A percentile compares a stretch with the other conserved stretches of the same genome.
These are phyloP conservation scores for Limnodromus scolopaceus DNA, from an alignment of 2,797 vertebrate genomes.

Conservation along the genomic window DNA sequence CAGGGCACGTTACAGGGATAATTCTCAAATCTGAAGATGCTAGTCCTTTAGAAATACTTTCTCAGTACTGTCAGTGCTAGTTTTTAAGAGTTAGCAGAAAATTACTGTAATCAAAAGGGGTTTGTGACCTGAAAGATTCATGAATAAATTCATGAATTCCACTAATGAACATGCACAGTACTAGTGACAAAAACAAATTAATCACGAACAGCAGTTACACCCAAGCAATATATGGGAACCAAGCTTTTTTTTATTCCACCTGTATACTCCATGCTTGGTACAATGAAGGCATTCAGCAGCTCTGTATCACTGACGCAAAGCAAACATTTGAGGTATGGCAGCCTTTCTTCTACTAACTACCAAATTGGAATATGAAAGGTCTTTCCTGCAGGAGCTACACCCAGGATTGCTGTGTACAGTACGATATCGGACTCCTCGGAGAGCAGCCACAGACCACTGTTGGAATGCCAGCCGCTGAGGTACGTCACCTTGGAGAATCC, in stretches of 20 bases:
- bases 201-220: not conserved
- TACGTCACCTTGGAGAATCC: accelerated
- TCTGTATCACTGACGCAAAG: not conserved
- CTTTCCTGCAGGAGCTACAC: not conserved
- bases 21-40: not conserved
- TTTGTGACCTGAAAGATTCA: not conserved
- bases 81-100: not conserved
- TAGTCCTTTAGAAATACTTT: not conserved
- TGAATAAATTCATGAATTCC: not conserved
- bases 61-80: not conserved
- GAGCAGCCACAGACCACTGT: not conserved
- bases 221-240: not conserved
- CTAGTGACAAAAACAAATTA: not conserved
- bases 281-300: not conserved
- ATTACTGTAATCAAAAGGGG: not conserved
- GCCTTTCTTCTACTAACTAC: not conserved
- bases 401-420: not conserved
- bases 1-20: not conserved
- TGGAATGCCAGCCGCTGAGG: accelerated
- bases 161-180: not conserved
- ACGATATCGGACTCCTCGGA: accelerated
- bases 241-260: not conserved
- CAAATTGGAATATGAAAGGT: accelerated
- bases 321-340: not conserved
- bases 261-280: accelerated